These are phyloP conservation scores for Pterocles orientalis DNA, from an alignment of 2,113 vertebrate species.

Conservation along the genomic window DNA sequence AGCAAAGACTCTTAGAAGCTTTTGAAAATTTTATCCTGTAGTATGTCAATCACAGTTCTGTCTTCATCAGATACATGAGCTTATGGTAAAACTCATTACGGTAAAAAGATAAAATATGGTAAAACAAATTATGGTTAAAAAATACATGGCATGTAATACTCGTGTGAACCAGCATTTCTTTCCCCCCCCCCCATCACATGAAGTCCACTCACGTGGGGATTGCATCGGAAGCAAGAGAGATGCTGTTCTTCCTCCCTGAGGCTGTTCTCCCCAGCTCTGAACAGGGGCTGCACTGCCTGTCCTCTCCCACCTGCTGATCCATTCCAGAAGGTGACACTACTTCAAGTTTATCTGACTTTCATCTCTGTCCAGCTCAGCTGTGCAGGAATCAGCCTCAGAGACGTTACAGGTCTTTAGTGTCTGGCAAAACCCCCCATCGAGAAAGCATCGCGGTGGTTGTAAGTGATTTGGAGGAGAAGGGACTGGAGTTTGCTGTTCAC, in stretches of 20 bases:
- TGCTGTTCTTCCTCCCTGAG: rapidly evolving
- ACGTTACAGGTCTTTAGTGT: background rate
- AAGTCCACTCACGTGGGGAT: background rate
- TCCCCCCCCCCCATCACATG: background rate
- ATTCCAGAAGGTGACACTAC: background rate
- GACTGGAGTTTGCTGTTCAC: background rate
- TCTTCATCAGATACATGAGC: background rate
- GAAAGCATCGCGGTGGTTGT: background rate
- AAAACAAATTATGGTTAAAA: too few species aligned
- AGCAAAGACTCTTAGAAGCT: background rate
- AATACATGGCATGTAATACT: background rate
- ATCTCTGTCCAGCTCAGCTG: background rate
- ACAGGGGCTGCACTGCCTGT: too few species aligned
- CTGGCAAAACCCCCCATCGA: background rate
- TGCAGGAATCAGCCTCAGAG: background rate
- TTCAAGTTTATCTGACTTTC: background rate
- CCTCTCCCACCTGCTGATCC: background rate
- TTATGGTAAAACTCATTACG: too few species aligned
- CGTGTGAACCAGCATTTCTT: background rate
- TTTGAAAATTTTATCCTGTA: background rate
- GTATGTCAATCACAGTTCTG: background rate
- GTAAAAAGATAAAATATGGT: too few species aligned
- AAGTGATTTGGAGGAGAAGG: background rate
- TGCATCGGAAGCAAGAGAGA: background rate
- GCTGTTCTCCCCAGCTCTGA: background rate